Conservation (phyloP, 1,140 invertebrate genomes). For the Megalonaias nervosa region DNA sequence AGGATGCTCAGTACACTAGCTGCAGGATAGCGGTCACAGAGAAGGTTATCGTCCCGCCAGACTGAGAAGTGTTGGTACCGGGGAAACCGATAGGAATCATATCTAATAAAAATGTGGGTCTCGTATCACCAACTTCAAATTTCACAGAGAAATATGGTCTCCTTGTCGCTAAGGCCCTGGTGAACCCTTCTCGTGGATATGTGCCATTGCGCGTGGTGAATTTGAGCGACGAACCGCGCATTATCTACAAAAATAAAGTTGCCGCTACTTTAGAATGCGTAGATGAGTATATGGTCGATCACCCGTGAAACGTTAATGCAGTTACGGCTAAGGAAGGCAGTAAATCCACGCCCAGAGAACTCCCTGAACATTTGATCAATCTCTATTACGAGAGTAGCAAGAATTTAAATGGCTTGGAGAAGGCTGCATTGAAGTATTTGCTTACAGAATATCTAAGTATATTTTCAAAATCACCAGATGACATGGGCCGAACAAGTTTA, state of each 20-base stretch:
- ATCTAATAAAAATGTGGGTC: constrained; percentile 2
- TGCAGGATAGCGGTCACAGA: no score
- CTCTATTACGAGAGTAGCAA: neutral
- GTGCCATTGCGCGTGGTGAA: neutral
- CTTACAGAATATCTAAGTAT: constrained; percentile 9
- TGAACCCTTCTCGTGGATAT: constrained; percentile 3
- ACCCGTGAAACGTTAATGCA: neutral
- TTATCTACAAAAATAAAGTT: neutral
- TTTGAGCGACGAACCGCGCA: no score
- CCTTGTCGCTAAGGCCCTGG: constrained; percentile 15
- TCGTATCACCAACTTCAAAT: neutral
- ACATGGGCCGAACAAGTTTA: constrained; percentile 15
- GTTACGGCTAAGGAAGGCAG: neutral
- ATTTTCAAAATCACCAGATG: constrained; percentile 22
- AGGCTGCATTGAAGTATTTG: constrained; percentile 3
- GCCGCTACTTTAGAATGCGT: neutral
- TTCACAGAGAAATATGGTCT: constrained; percentile 7
- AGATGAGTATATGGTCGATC: neutral
- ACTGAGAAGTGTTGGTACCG: neutral
- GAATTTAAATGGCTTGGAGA: neutral
- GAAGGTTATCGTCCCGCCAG: neutral
- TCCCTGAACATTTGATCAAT: neutral
- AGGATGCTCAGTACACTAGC: no score
- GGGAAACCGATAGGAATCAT: constrained; percentile 3
- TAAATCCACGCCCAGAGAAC: neutral